phyloP scores from a whole-genome alignment of 2,888 invertebrate species.

The Apocheima hispidaria region DNA sequence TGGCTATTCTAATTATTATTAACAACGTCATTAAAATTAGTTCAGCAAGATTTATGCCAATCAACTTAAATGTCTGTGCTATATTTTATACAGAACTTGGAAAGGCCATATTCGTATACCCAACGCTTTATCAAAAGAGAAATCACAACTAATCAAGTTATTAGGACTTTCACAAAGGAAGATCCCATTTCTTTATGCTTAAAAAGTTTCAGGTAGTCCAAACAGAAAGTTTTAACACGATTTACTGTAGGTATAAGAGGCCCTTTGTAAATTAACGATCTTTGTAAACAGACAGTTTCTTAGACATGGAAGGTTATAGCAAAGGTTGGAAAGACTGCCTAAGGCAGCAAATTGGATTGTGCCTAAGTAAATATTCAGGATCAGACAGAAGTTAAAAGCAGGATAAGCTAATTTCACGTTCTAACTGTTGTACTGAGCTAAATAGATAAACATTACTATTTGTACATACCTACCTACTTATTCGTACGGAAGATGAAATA shows the following conservation, averaged over 20 bases:
- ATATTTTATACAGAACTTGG: no score
- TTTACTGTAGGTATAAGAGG: slow-evolving; percentile 13
- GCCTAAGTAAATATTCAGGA: slow-evolving; percentile 28
- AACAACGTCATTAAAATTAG: no score
- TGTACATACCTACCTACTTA: no score
- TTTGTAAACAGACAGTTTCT: slow-evolving; percentile 15
- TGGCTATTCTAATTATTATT: no score
- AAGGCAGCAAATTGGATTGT: slow-evolving; percentile 24
- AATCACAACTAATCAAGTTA: slow-evolving; percentile 19
- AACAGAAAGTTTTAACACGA: slow-evolving; percentile 32
- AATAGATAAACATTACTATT: slow-evolving; percentile 1
- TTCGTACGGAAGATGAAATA: no score
- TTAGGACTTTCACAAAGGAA: slow-evolving; percentile 16
- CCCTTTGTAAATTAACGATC: slow-evolving; percentile 22
- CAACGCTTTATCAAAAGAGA: slow-evolving; percentile 12
- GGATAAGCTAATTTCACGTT: slow-evolving; percentile 19
- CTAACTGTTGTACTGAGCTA: slow-evolving; percentile 7
- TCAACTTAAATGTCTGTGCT: no score
- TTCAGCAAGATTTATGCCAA: no score
- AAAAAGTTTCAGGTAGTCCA: slow-evolving; percentile 27
- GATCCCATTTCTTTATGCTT: slow-evolving; percentile 22
- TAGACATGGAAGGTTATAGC: slow-evolving; percentile 7
- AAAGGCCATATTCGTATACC: neutral
- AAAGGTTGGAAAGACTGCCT: slow-evolving; percentile 8
- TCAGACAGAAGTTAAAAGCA: slow-evolving; percentile 22